Base-by-base conservation (phyloP, 2,113 vertebrate species). In the Phylloscopus trochiloides region DNA sequence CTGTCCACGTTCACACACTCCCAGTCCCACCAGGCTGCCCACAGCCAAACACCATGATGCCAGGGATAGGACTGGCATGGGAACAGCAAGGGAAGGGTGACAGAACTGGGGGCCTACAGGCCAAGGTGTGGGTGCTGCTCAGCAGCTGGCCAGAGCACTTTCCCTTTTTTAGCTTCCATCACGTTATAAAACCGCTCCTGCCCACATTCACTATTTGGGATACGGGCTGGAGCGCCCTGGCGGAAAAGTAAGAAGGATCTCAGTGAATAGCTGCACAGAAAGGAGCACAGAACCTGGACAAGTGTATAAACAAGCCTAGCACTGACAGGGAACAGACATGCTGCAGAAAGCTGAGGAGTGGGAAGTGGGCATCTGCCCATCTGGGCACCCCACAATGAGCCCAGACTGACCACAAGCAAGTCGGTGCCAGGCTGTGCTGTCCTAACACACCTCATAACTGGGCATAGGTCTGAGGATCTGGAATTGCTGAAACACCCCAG, bases 11-110 rank as follows among this genome's bases (percentile, higher is more conserved):
- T 84, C 55, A 34, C 55, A n/a, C 36, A 51, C 5, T 10, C 32
- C 52, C 4, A 2, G 17, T 72, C 28, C 62, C 20, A 12, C 43
- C 3, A 24, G 72, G 72, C 84, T 73, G 63, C 19, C 15, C 25
- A 5, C 14, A 62, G 42, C 71, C 28, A 8, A 34, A 40, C 8
- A 0, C 14, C 1, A 0, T 2, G 0, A 3, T 10, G 28, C 12
- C 4, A 3, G 29, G 32, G 22, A 25, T 36, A 73, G 85, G 21
- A 17, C 20, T 2, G 3, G 8, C 32, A 32, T 42, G 57, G 29
- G 65, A 70, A 68, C 15, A 17, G 34, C 51, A 32, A 29, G 34
- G 36, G 28, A 31, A 68, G 22, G 5, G 4, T 5, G 2, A 22
- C 25, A 79, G n/a, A 51, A 20, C 21, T 40, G 31, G 32, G 15